A percentile compares a stretch with the other conserved stretches of the same genome.
These are phyloP conservation scores for Eupelmus urozonus DNA, from an alignment of 2,888 invertebrate genomes.

Conservation along the genomic window DNA sequence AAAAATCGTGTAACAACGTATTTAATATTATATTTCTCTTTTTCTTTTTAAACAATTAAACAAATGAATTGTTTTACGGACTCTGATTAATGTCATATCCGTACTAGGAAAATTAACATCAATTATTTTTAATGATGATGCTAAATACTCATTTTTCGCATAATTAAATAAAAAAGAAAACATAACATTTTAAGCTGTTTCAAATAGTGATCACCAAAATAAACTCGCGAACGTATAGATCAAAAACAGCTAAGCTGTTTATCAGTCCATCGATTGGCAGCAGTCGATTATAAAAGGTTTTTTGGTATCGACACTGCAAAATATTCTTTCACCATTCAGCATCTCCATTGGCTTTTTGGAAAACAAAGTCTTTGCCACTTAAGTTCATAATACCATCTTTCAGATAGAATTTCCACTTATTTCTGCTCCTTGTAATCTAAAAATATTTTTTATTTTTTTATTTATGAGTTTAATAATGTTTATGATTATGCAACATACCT, in stretches of 20 bases:
- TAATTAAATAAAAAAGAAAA: slow-evolving; percentile 39
- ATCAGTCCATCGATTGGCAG: slow-evolving; percentile 53
- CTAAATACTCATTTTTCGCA: slow-evolving; percentile 47
- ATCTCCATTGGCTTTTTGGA: slow-evolving; percentile 99
- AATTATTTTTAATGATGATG: slow-evolving; percentile 20
- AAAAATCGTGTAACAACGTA: slow-evolving; percentile 12
- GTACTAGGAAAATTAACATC: slow-evolving; percentile 40
- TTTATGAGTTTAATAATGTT: slow-evolving; percentile 17
- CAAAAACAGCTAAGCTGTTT: slow-evolving; percentile 41
- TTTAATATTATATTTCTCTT: slow-evolving; percentile 37
- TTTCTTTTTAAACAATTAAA: slow-evolving; percentile 28
- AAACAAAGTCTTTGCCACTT: slow-evolving; percentile 98
- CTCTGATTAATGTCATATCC: slow-evolving; percentile 22
- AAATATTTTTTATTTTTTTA: slow-evolving; percentile 64
- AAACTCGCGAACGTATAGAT: slow-evolving; percentile 49
- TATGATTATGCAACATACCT: slow-evolving; percentile 80
- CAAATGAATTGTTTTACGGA: slow-evolving; percentile 27
- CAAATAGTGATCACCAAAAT: slow-evolving; percentile 41
- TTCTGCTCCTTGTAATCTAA: slow-evolving; percentile 96
- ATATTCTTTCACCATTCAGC: slow-evolving; percentile 93
- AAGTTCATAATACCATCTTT: slow-evolving; percentile 99
- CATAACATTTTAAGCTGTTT: slow-evolving; percentile 41
- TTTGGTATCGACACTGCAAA: slow-evolving; percentile 35
- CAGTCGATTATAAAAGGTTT: slow-evolving; percentile 45
- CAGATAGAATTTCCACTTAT: slow-evolving; percentile 99